Evolutionary conservation across 1,140 invertebrate species (phyloP).

Genomic region (Formica selysi): DNA sequence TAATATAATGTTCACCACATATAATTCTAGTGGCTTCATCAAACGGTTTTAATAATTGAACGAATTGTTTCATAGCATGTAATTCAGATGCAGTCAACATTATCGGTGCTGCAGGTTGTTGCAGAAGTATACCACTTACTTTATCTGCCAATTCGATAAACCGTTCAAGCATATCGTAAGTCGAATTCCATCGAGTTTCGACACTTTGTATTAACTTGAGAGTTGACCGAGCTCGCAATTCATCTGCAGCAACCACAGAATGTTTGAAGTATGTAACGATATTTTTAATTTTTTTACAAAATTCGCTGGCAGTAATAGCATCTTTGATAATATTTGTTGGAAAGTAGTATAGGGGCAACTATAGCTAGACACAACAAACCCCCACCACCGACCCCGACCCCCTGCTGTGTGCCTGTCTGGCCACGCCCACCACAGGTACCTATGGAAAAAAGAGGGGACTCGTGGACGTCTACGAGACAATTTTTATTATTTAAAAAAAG

Average conservation of each 20-base stretch:
- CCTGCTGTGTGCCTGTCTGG: too few relatives aligned
- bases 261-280: slow-evolving; percentile 24
- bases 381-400: too few relatives aligned
- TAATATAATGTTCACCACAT: slow-evolving; percentile 19
- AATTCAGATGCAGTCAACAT: slow-evolving; percentile 31
- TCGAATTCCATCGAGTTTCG: neutral
- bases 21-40: slow-evolving; percentile 20
- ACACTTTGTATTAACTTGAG: slow-evolving; percentile 28
- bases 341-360: too few relatives aligned
- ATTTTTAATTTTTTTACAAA: slow-evolving; percentile 21
- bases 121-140: neutral
- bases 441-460: too few relatives aligned
- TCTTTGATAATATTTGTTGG: too few relatives aligned
- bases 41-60: slow-evolving; percentile 7
- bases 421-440: too few relatives aligned
- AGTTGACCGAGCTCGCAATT: neutral
- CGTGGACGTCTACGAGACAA: too few relatives aligned
- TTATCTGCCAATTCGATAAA: slow-evolving; percentile 26
- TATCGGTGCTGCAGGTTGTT: slow-evolving; percentile 22
- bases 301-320: neutral
- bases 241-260: slow-evolving; percentile 26
- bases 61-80: slow-evolving; percentile 5
- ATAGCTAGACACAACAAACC: too few relatives aligned
- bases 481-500: too few relatives aligned
- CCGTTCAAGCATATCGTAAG: neutral